Evolutionary conservation across 2,888 invertebrate species (phyloP).

Genomic region (Drosophila percnosoma): DNA sequence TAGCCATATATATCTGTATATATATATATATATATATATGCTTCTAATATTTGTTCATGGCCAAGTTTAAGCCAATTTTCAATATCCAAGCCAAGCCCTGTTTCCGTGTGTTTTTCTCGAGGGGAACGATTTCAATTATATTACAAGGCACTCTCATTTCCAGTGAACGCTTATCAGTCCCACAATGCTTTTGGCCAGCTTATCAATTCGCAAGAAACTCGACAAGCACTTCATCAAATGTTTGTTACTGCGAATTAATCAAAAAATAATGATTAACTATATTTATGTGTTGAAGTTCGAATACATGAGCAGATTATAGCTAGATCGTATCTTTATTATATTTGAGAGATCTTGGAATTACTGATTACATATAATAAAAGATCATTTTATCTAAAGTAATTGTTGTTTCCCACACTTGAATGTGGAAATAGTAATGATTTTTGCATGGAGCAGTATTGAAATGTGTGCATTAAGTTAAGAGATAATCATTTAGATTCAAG

Average conservation of each 20-base stretch:
- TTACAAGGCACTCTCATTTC: slow-evolving; percentile 32
- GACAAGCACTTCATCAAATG: slow-evolving; percentile 28
- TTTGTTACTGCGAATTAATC: slow-evolving; percentile 5
- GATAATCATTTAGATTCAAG: background rate
- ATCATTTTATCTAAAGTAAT: too few relatives aligned
- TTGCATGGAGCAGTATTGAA: background rate
- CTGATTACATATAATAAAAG: background rate
- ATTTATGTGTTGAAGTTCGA: too few relatives aligned
- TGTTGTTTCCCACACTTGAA: background rate
- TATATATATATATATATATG: background rate
- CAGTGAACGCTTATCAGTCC: slow-evolving; percentile 22
- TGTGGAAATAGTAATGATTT: background rate
- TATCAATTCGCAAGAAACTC: slow-evolving; percentile 30
- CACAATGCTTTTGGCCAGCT: slow-evolving; percentile 10
- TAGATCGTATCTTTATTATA: background rate
- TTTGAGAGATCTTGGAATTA: background rate
- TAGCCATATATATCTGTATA: slow-evolving; percentile 45
- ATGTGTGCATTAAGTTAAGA: background rate
- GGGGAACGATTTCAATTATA: slow-evolving; percentile 12
- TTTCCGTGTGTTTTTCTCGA: background rate
- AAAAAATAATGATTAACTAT: background rate
- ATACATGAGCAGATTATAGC: background rate
- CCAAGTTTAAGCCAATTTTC: slow-evolving; percentile 72
- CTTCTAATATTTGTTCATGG: slow-evolving; percentile 66
- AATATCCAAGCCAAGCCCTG: slow-evolving; percentile 15